Evolutionary conservation across 2,888 invertebrate genomes (phyloP), one percentile per base, ranked within the genome.

Genomic region (Coleophora flavipennella): DNA sequence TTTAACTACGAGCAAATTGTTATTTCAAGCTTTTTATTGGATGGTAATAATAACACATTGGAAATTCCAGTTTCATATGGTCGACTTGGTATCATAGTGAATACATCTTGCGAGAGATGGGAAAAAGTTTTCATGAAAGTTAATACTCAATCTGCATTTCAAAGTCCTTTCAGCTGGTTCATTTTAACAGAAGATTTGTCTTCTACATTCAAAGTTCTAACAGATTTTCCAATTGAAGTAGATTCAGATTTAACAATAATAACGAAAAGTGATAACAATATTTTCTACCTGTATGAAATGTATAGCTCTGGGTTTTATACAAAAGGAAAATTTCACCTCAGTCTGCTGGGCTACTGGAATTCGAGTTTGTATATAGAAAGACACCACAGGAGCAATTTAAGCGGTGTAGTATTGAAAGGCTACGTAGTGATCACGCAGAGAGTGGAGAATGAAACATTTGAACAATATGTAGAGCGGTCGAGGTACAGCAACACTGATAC

Each of bases 291-390:
- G 25, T 72, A 76, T 45, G 87, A 87, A 55, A 59, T 78, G 6
- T 88, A 81, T 63, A 89, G 86, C 53, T 88, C 88, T 1, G 89
- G 89, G 1, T 79, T 67, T 43, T 71, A 72, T 41, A 85, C 78
- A 43, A 79, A 86, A 25, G 89, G 89, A 1, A 60, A 58, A 42
- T 66, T 87, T 39, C 72, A 79, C 51, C 56, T 86, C 4, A 68
- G 63, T 29, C 49, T 76, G 48, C 59, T 87, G 40, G 90, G 90
- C 20, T 60, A 54, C 48, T 89, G 84, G 75, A 65, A 75, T 55
- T 38, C 52, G 6, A 43, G 49, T 32, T 44, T 85, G 48, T 42
- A 65, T 55, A 50, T 83, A 57, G 67, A 60, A 55, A 69, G 53
- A 42, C 48, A 64, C 55, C 53, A 58, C 50, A 66, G 88, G 42